Evolutionary conservation across 1,140 invertebrate genomes (phyloP).

Genomic region (Ephestia elutella): DNA sequence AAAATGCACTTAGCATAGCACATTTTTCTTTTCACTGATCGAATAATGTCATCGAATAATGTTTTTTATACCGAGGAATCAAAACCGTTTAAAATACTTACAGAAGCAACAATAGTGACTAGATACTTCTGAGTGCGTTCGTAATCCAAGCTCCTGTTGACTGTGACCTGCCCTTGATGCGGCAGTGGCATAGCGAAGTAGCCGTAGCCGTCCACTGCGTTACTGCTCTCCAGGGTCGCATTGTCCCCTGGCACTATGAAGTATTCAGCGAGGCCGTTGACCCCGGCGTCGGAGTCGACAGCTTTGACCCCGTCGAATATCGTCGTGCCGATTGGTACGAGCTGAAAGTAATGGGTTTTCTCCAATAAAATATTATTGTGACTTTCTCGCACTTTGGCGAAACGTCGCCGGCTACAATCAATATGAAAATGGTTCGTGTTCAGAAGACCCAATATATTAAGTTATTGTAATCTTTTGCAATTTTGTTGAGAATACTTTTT

Average conservation of each 20-base stretch:
- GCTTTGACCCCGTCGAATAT: constrained; percentile 90
- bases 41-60: too few species aligned
- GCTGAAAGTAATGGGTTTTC: constrained; percentile 72
- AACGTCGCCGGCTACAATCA: too few species aligned
- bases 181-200: constrained; percentile 90
- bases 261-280: constrained; percentile 91
- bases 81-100: constrained; percentile 75
- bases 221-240: constrained; percentile 61
- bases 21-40: too few species aligned
- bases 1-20: too few species aligned
- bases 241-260: constrained; percentile 78
- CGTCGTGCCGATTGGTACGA: constrained; percentile 89
- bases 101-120: constrained; percentile 90
- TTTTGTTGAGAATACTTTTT: too few species aligned
- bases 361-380: too few species aligned
- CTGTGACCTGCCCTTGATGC: constrained; percentile 91
- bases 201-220: constrained; percentile 85
- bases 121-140: constrained; percentile 92
- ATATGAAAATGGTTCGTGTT: too few species aligned
- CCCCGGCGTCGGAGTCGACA: constrained; percentile 88
- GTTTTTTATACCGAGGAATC: too few species aligned
- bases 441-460: too few species aligned
- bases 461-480: too few species aligned
- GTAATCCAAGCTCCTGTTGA: constrained; percentile 92
- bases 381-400: too few species aligned